Evolutionary conservation across 2,888 invertebrate genomes (phyloP).

Genomic region (Mechanitis mazaeus): DNA sequence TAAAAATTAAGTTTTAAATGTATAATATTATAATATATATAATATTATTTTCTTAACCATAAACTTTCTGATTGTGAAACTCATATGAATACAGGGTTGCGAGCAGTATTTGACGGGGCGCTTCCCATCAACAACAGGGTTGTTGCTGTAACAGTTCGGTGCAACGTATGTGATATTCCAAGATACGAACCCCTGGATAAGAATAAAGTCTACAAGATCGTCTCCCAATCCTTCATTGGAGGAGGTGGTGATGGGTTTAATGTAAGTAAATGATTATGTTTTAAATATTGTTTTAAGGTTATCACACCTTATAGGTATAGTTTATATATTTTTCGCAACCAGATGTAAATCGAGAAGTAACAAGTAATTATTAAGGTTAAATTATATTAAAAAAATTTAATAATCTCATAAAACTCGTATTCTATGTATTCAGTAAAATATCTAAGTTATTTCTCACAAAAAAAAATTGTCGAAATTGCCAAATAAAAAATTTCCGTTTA

Average conservation of each 20-base stretch:
- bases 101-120: constrained; percentile 76
- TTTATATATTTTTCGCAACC: too few species aligned
- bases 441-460: too few species aligned
- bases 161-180: constrained; percentile 80
- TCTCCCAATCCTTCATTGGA: constrained; percentile 76
- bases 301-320: too few species aligned
- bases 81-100: constrained; percentile 43
- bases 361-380: too few species aligned
- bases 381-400: too few species aligned
- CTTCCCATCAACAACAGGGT: constrained; percentile 77
- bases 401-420: too few species aligned
- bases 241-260: constrained; percentile 82
- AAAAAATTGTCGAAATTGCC: too few species aligned
- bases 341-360: too few species aligned
- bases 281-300: not conserved
- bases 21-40: not conserved
- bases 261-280: constrained; percentile 48
- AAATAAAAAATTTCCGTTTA: too few species aligned
- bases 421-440: too few species aligned
- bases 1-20: too few species aligned
- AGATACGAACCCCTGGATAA: constrained; percentile 76
- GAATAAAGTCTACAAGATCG: constrained; percentile 78
- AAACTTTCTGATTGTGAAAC: too few species aligned
- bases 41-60: constrained; percentile 33
- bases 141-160: constrained; percentile 72